Evolutionary conservation across 2,797 vertebrate genomes (phyloP).

Genomic region (Takifugu rubripes): DNA sequence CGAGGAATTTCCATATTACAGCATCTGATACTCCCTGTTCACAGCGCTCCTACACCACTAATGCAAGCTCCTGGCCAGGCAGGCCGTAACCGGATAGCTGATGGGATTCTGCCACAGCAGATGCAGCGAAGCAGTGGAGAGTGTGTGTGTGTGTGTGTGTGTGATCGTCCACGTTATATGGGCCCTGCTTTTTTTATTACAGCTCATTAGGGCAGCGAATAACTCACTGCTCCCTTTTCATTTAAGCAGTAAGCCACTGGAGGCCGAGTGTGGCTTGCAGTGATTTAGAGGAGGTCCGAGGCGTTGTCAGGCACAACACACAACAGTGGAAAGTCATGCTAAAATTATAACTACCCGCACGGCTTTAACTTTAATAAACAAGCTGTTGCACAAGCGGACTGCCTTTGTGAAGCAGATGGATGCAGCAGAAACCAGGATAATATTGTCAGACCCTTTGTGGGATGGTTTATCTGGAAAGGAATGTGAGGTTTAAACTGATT

Average conservation of each 20-base stretch:
- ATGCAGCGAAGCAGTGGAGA: conserved; percentile 60
- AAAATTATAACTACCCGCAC: conserved; percentile 14
- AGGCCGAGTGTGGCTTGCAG: conserved; percentile 32
- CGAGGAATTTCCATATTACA: conserved; percentile 88
- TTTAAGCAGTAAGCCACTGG: conserved; percentile 69
- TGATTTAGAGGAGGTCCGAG: conserved; percentile 42
- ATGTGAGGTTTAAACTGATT: too few species aligned
- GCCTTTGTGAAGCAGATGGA: neutral
- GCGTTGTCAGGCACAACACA: conserved; percentile 12
- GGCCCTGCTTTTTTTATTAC: conserved; percentile 77
- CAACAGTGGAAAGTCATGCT: conserved; percentile 9
- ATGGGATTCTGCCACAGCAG: conserved; percentile 80
- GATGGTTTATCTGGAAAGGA: too few species aligned
- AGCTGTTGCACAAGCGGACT: neutral
- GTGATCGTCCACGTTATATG: conserved; percentile 62
- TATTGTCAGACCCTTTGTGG: neutral
- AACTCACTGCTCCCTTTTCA: conserved; percentile 72
- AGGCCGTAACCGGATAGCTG: conserved; percentile 83
- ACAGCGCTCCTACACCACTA: conserved; percentile 72
- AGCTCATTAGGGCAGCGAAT: conserved; percentile 82
- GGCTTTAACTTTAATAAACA: conserved; percentile 22
- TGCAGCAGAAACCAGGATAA: neutral
- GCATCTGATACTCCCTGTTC: conserved; percentile 86
- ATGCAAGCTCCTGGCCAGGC: conserved; percentile 76
- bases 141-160: conserved; percentile 23